phyloP scores from a whole-genome alignment of 1,140 invertebrate genomes.

The Cyrtorhinus lividipennis region DNA sequence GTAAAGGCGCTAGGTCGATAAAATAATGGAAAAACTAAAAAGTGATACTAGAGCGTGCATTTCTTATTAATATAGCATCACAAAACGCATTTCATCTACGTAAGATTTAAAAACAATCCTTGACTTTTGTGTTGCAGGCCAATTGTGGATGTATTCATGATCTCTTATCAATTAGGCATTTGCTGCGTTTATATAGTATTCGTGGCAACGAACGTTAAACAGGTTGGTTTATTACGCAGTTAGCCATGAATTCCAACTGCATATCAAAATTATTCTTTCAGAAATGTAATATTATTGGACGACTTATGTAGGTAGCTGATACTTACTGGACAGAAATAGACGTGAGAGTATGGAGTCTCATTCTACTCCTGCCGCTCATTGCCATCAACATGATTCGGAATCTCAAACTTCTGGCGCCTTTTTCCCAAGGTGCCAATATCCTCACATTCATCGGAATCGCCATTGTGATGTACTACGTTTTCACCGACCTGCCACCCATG shows the following conservation, averaged over 20 bases:
- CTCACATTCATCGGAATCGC: conserved; percentile 51
- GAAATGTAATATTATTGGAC: not conserved
- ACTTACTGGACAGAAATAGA: conserved; percentile 30
- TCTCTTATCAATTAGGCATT: conserved; percentile 77
- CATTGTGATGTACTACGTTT: conserved; percentile 52
- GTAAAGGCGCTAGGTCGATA: too few relatives aligned
- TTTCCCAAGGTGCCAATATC: conserved; percentile 64
- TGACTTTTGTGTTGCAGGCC: conserved; percentile 31
- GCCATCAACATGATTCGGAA: conserved; percentile 58
- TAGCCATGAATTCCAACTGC: not conserved
- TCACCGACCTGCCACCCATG: conserved; percentile 42
- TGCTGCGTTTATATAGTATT: conserved; percentile 83
- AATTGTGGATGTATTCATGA: conserved; percentile 51
- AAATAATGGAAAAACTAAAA: too few relatives aligned
- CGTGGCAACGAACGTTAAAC: conserved; percentile 56
- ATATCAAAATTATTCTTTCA: not conserved
- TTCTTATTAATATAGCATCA: too few relatives aligned
- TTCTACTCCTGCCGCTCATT: conserved; percentile 51
- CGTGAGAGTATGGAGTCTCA: conserved; percentile 39
- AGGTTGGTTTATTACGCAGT: conserved; percentile 30
- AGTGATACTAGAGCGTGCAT: too few relatives aligned
- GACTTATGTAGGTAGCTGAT: conserved; percentile 36
- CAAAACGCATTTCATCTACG: too few relatives aligned
- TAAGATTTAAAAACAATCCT: too few relatives aligned
- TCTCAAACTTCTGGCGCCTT: conserved; percentile 62